Conservation (phyloP, 2,797 vertebrate species). For the Tapirus indicus region DNA sequence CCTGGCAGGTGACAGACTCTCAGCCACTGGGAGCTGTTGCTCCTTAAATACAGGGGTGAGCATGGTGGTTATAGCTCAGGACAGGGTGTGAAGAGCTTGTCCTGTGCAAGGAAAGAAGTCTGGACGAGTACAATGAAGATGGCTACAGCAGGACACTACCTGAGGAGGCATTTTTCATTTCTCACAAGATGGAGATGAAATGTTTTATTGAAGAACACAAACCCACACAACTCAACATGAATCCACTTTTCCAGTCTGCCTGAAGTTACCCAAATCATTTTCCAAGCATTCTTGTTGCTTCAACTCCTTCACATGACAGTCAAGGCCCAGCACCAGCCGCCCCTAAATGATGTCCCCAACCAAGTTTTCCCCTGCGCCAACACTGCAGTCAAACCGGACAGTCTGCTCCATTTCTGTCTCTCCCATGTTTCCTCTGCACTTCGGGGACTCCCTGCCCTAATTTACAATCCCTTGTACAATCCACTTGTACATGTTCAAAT, state of each 20-base stretch:
- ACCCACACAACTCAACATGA: neutral
- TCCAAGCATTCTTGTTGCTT: neutral
- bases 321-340: neutral
- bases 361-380: neutral
- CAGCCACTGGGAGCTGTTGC: neutral
- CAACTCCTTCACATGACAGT: neutral
- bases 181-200: neutral
- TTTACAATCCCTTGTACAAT: rapidly evolving
- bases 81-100: neutral
- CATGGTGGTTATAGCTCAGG: neutral
- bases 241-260: neutral
- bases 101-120: neutral
- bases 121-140: neutral
- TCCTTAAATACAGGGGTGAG: neutral
- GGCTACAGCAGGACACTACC: neutral
- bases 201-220: neutral
- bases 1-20: neutral
- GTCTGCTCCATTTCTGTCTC: neutral
- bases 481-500: neutral
- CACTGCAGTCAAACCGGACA: neutral
- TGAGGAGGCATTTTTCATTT: neutral
- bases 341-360: neutral
- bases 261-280: neutral
- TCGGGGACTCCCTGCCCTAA: neutral
- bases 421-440: neutral